Percentiles rank a stretch among this genome's conserved stretches.
These are phyloP conservation scores for Rhopalosiphum padi DNA, from an alignment of 1,140 invertebrate species.

Conservation along the genomic window DNA sequence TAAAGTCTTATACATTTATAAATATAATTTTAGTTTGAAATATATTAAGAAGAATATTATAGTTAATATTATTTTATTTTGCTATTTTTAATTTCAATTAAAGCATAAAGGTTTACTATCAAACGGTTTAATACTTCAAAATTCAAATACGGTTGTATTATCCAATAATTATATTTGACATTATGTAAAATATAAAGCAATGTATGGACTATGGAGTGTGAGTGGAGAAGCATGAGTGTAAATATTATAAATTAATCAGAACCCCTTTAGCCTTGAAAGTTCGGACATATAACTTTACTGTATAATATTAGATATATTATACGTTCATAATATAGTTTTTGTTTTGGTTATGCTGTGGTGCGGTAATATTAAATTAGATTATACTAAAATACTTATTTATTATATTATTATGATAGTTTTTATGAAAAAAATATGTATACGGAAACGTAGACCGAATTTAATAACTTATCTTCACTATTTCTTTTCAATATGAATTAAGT, in stretches of 20 bases:
- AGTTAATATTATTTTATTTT: neutral
- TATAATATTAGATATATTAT: too few species aligned
- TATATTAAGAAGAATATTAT: neutral
- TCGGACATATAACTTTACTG: neutral
- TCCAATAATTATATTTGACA: neutral
- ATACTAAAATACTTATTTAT: too few species aligned
- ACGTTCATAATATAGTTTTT: too few species aligned
- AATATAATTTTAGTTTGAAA: neutral
- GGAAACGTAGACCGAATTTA: neutral
- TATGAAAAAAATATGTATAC: too few species aligned
- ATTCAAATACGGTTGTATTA: neutral
- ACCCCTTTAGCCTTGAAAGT: neutral
- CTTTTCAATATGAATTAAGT: neutral
- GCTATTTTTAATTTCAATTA: neutral
- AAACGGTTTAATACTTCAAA: neutral
- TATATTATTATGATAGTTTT: too few species aligned
- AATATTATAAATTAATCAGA: neutral
- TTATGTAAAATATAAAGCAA: neutral
- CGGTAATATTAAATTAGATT: neutral
- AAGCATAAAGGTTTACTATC: too few species aligned
- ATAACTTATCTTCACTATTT: neutral
- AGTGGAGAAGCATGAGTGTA: neutral
- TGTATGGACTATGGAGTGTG: too few species aligned
- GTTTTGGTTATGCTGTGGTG: neutral
- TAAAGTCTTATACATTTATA: neutral